Base-by-base conservation (phyloP, 1,140 invertebrate genomes). In the Nixonia krombeini region DNA sequence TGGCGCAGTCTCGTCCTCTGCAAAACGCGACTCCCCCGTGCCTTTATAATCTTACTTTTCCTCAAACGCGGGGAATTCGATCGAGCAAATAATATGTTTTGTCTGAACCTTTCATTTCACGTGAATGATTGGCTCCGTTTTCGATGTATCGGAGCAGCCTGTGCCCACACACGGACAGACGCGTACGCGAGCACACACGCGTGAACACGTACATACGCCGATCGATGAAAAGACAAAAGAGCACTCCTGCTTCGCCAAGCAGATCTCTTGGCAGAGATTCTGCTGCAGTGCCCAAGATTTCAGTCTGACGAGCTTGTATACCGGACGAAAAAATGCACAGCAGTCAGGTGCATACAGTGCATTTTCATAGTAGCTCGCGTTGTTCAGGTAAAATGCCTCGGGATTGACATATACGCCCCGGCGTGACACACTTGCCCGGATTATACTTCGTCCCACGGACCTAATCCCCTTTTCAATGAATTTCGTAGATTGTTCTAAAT, bases 161-260 rank as follows among this genome's bases (percentile, higher is more conserved):
- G 12, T 21, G 29, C 29, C 31, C 49, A 29, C 35, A 26, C 31
- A 35, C 26, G 33, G 37, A 52, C 37, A 8, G 42, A n/a, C 26
- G 29, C 25, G 12, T 17, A 16, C 35, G 1, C 35, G n/a, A n/a
- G n/a, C n/a, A 29, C 41, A 37, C n/a, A 23, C 21, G 8, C 21
- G 16, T 28, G 25, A 1, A 21, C 15, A 33, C 35, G 28, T 12
- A 42, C 33, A 29, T 37, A 12, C 25, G 38, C 42, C 58, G 29
- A n/a, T 67, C 69, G 69, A 66, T 63, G 69, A 51, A 59, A 71
- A 71, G 69, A 71, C 69, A 71, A 71, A 71, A 64, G 69, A 61
- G 41, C 55, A 55, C 28, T 53, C 58, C 67, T 66, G 58, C 55
- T 59, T 59, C 58, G 42, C 23, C 68, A 37, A 66, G 68, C 62